Conservation (phyloP, 2,888 invertebrate species). For the Sepiola atlantica region DNA sequence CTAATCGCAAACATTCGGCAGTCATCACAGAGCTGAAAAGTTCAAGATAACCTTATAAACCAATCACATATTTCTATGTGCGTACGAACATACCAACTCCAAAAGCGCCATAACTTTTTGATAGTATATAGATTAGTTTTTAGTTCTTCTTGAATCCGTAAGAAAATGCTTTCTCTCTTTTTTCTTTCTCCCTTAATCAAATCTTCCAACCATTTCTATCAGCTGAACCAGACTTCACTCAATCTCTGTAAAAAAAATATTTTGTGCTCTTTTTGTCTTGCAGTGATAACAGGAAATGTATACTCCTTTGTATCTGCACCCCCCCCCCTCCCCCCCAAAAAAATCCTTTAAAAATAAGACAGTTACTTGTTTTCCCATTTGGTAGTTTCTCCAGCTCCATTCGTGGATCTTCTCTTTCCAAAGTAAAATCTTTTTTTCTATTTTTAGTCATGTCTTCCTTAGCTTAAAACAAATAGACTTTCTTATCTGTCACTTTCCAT, state of each 20-base stretch:
- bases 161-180: background rate
- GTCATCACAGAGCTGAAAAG: no score
- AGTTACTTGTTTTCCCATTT: background rate
- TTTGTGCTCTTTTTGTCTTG: background rate
- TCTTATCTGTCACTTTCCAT: background rate
- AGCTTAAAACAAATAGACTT: background rate
- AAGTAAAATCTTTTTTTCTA: background rate
- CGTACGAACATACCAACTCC: no score
- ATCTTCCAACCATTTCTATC: background rate
- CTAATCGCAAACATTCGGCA: no score
- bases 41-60: no score
- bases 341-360: background rate
- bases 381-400: slow-evolving; percentile 18
- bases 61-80: no score
- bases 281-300: background rate
- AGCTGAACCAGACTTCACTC: background rate
- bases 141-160: background rate
- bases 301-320: background rate
- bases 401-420: background rate
- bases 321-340: background rate
- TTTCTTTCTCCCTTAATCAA: background rate
- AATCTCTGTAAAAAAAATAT: background rate
- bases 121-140: background rate
- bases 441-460: background rate
- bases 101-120: no score